A percentile compares a stretch with the other conserved stretches of the same genome.
Evolutionary conservation across 2,113 vertebrate genomes (phyloP).

Genomic region (Poeciliopsis turrubarensis): DNA sequence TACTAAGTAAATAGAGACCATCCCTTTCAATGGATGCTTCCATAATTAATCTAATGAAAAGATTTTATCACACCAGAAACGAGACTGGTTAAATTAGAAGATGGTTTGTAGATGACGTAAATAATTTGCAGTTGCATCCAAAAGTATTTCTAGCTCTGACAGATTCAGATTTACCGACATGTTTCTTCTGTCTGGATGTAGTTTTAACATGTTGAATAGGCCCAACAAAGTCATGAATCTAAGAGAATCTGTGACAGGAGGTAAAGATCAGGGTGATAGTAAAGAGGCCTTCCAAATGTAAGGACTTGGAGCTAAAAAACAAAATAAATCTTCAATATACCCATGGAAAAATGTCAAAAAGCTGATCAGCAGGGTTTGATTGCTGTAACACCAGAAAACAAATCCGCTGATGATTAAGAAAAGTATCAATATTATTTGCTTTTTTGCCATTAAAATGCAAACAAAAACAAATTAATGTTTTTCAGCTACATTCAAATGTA

Average conservation of each 20-base stretch:
- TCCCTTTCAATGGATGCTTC: background rate
- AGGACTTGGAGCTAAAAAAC: no score
- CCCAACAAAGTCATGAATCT: no score
- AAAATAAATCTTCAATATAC: no score
- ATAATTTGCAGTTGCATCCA: background rate
- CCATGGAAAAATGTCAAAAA: no score
- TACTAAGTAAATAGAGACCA: background rate
- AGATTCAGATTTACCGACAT: no score
- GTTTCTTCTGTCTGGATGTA: no score
- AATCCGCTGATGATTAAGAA: no score
- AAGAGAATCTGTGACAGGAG: no score
- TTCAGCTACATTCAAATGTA: background rate
- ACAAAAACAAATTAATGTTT: background rate
- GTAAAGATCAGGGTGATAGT: no score
- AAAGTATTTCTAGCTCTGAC: no score
- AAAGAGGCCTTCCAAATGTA: no score
- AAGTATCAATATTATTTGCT: background rate
- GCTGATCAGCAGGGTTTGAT: background rate
- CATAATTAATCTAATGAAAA: conserved; percentile 3
- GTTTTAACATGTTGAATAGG: no score
- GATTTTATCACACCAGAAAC: background rate
- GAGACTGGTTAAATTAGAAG: conserved; percentile 41
- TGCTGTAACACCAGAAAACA: background rate
- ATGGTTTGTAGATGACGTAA: conserved; percentile 17
- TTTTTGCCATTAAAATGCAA: background rate